These are phyloP conservation scores for Portunus trituberculatus DNA, from an alignment of 1,140 invertebrate genomes.

Conservation along the genomic window DNA sequence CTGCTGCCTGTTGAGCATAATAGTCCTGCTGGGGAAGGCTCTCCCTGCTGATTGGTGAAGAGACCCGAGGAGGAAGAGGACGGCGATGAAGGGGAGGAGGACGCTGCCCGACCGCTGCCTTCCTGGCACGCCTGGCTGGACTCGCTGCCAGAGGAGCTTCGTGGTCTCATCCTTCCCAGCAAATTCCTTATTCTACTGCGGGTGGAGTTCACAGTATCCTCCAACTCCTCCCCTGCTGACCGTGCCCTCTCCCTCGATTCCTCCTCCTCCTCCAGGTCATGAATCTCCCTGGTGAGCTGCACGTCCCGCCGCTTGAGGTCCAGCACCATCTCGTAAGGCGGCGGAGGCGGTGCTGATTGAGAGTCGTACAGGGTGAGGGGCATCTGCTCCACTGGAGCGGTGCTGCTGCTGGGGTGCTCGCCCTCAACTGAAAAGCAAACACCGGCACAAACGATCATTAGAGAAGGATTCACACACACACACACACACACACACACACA, in stretches of 20 bases:
- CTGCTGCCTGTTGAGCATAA: background rate
- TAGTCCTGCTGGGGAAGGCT: constrained; percentile 42
- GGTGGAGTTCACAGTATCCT: background rate
- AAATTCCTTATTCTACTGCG: constrained; percentile 50
- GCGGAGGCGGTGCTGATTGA: constrained; percentile 40
- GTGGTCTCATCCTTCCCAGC: constrained; percentile 6
- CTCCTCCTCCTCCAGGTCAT: background rate
- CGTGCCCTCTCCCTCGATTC: background rate
- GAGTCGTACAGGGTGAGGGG: background rate
- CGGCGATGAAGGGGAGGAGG: background rate
- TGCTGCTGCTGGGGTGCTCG: background rate
- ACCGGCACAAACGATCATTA: background rate
- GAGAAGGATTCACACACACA: background rate
- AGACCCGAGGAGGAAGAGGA: constrained; percentile 38
- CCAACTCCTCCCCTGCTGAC: background rate
- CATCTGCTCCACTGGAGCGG: background rate
- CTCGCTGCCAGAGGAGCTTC: background rate
- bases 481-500: background rate
- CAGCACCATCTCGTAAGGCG: constrained; percentile 67
- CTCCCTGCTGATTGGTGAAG: constrained; percentile 66
- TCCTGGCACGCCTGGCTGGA: background rate
- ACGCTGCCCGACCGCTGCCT: background rate
- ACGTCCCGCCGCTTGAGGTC: constrained; percentile 53
- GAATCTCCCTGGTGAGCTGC: constrained; percentile 6
- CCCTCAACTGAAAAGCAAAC: too few relatives aligned